phyloP scores from a whole-genome alignment of 2,797 vertebrate genomes.

The Galago senegalensis region DNA sequence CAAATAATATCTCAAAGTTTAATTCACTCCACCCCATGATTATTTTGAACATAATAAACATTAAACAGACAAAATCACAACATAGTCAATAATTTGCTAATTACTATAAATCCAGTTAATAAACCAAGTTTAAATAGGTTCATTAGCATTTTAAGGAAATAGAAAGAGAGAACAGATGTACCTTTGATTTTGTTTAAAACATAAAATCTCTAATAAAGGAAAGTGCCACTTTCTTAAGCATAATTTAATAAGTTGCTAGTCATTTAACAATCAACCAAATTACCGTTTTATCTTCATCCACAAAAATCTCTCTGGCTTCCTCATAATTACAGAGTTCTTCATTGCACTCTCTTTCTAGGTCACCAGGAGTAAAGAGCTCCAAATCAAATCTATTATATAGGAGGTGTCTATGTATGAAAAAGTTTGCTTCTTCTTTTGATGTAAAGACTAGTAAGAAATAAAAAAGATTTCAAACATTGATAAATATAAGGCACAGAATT shows the following conservation, averaged over 20 bases:
- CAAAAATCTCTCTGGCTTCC: slow-evolving; percentile 96
- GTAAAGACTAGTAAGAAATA: slow-evolving; percentile 92
- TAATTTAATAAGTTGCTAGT: slow-evolving; percentile 15
- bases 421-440: slow-evolving; percentile 92
- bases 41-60: slow-evolving; percentile 58
- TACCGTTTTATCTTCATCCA: slow-evolving; percentile 93
- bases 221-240: slow-evolving; percentile 60
- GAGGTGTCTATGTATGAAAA: slow-evolving; percentile 94
- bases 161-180: slow-evolving; percentile 44
- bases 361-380: slow-evolving; percentile 94
- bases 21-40: slow-evolving; percentile 3
- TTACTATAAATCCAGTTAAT: slow-evolving; percentile 45
- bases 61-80: slow-evolving; percentile 55
- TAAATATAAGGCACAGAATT: slow-evolving; percentile 53
- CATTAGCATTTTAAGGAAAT: slow-evolving; percentile 65
- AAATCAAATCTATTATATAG: slow-evolving; percentile 97
- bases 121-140: slow-evolving; percentile 56
- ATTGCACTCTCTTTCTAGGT: slow-evolving; percentile 96
- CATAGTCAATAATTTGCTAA: slow-evolving; percentile 27
- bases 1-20: slow-evolving; percentile 32
- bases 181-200: slow-evolving; percentile 61
- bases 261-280: slow-evolving; percentile 55
- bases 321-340: slow-evolving; percentile 97
- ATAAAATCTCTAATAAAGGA: slow-evolving; percentile 8
- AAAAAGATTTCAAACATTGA: slow-evolving; percentile 70